Conservation (phyloP, 2,888 invertebrate genomes). For the Lycaena phlaeas region DNA sequence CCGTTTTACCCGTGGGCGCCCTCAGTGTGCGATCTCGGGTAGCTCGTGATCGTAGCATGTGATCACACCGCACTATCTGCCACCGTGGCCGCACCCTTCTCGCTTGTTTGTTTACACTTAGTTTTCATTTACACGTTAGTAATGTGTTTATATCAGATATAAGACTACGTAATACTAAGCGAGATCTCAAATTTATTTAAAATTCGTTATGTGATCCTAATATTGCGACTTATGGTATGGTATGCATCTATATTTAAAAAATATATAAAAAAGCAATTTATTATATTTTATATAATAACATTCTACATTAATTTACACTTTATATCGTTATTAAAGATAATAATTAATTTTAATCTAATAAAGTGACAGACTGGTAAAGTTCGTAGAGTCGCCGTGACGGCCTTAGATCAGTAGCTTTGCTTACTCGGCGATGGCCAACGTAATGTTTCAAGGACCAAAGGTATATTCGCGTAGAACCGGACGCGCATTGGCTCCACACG, state of each 20-base stretch:
- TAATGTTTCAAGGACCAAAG: conserved; percentile 71
- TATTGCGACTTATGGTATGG: conserved; percentile 63
- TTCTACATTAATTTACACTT: conserved; percentile 71
- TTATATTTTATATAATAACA: conserved; percentile 70
- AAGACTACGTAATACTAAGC: conserved; percentile 72
- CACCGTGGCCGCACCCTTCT: conserved; percentile 28
- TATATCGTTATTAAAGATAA: conserved; percentile 70
- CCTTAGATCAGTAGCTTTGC: conserved; percentile 73
- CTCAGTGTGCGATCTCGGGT: conserved; percentile 8
- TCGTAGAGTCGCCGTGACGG: conserved; percentile 72
- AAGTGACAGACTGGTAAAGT: conserved; percentile 73
- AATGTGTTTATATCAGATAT: conserved; percentile 68
- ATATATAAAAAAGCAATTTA: conserved; percentile 67
- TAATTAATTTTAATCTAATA: conserved; percentile 73
- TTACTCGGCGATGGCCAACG: conserved; percentile 71
- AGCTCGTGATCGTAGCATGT: conserved; percentile 6
- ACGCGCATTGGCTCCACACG: conserved; percentile 71
- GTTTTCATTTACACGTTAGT: conserved; percentile 66
- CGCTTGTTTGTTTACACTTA: conserved; percentile 60
- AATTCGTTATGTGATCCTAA: conserved; percentile 67
- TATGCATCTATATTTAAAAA: conserved; percentile 48
- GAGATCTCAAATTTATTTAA: conserved; percentile 73
- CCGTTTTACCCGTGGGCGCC: no score
- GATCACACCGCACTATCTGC: conserved; percentile 15
- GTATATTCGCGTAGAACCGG: conserved; percentile 72